Base-by-base conservation (phyloP, 2,888 invertebrate species). In the Thyatira batis region DNA sequence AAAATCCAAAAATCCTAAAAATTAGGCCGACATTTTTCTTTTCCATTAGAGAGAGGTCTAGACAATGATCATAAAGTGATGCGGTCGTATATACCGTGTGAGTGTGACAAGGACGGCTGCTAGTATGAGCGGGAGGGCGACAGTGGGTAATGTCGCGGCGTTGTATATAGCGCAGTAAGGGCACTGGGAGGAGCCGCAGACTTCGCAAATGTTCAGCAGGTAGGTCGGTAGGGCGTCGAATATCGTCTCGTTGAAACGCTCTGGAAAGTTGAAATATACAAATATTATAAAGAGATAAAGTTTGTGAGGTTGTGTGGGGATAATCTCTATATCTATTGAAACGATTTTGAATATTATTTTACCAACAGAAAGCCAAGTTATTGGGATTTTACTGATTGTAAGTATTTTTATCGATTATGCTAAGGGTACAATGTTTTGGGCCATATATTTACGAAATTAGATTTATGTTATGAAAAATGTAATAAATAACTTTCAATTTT, bases 171-270 rank as follows among this genome's bases (percentile, higher is more conserved):
- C 95, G 85, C 98, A 98, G 87, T 98, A 98, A 0, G 98, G 97
- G 80, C 98, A 98, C 82, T 98, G 98, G 45, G 97, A 98, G 51
- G 97, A 98, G 56, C 98, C 98, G 82, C 98, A 98, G 6, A 98
- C 98, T 81, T 98, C 97, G 84, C 98, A 98, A 66, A 98, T 97
- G 84, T 97, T 97, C 57, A 98, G 91, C 23, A 96, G 93, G 87
- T 97, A 97, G 0, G 97, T 96, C 17, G 97, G 95, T 49, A 97
- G 92, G 2, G 97, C 95, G 89, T 98, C 97, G 82, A 97, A 97
- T 85, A 98, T 96, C 0, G 96, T 95, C 92, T 98, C 97, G 87
- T 98, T 98, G 87, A 96, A 98, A 23, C 98, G 96, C 85, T 98
- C 98, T 96, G 92, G 11, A 92, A 93, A 61, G 39, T 55, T 56